phyloP scores from a whole-genome alignment of 2,888 invertebrate genomes.

The Acholoe squamosa region DNA sequence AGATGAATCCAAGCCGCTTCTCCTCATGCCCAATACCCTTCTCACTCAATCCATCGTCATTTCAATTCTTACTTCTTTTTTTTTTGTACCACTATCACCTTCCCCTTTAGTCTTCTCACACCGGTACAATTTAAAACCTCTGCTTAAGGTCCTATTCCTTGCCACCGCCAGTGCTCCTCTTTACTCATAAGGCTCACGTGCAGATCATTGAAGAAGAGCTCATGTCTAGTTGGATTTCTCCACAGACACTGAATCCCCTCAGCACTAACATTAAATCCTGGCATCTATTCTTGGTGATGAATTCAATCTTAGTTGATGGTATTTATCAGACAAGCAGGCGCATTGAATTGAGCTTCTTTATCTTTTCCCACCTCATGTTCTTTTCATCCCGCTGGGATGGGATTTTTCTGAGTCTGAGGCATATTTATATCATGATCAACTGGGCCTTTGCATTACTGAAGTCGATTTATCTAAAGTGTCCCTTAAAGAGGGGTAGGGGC shows the following conservation, averaged over 20 bases:
- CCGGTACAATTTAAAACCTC: neutral
- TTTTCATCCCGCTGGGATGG: neutral
- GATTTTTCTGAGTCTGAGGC: neutral
- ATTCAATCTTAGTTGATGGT: neutral
- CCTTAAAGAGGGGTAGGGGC: neutral
- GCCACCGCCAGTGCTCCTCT: neutral
- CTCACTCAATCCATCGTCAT: neutral
- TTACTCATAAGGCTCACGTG: neutral
- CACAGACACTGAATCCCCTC: neutral
- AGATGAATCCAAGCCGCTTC: too few species aligned
- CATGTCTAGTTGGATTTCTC: conserved; percentile 15
- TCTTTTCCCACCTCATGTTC: neutral
- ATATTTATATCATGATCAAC: neutral
- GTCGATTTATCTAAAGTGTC: neutral
- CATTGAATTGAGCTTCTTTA: neutral
- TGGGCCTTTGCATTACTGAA: neutral
- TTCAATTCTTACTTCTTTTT: neutral
- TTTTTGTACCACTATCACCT: neutral
- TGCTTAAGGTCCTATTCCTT: neutral
- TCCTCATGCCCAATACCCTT: too few species aligned
- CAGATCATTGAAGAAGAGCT: conserved; percentile 20
- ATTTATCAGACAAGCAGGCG: conserved; percentile 24
- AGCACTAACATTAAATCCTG: conserved; percentile 17
- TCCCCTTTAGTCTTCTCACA: neutral
- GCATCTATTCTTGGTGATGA: conserved; percentile 41